phyloP scores from a whole-genome alignment of 2,113 vertebrate species.

The Gasterosteus aculeatus region DNA sequence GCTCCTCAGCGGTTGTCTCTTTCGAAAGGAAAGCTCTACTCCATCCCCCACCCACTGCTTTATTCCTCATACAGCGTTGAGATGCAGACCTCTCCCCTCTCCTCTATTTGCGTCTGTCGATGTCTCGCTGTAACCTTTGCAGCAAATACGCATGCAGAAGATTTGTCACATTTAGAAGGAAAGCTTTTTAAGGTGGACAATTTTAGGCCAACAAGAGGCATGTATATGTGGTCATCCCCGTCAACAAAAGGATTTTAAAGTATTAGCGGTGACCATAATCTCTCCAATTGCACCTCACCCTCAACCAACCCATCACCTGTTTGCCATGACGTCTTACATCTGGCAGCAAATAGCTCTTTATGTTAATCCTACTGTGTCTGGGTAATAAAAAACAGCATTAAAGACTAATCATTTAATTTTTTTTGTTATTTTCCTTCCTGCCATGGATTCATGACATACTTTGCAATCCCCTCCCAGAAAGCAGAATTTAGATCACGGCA shows the following conservation, averaged over 20 bases:
- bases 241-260: background rate
- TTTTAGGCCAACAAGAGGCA: background rate
- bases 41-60: constrained; percentile 49
- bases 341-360: background rate
- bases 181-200: background rate
- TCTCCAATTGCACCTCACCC: background rate
- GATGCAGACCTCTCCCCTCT: constrained; percentile 7
- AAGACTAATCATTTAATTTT: constrained; percentile 13
- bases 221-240: background rate
- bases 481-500: constrained; percentile 36
- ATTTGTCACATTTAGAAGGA: background rate
- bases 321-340: background rate
- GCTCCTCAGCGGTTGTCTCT: constrained; percentile 68
- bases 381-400: background rate
- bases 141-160: background rate
- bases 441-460: constrained; percentile 29
- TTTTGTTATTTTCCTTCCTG: constrained; percentile 9
- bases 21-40: constrained; percentile 51
- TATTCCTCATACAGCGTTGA: constrained; percentile 39
- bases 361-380: background rate
- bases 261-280: background rate
- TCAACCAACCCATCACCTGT: background rate
- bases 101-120: constrained; percentile 8
- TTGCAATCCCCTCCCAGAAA: constrained; percentile 44
- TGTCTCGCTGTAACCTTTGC: background rate